A percentile compares a stretch with the other conserved stretches of the same genome.
These are phyloP conservation scores for Parnassius orleans DNA, from an alignment of 2,888 invertebrate species.

Conservation along the genomic window DNA sequence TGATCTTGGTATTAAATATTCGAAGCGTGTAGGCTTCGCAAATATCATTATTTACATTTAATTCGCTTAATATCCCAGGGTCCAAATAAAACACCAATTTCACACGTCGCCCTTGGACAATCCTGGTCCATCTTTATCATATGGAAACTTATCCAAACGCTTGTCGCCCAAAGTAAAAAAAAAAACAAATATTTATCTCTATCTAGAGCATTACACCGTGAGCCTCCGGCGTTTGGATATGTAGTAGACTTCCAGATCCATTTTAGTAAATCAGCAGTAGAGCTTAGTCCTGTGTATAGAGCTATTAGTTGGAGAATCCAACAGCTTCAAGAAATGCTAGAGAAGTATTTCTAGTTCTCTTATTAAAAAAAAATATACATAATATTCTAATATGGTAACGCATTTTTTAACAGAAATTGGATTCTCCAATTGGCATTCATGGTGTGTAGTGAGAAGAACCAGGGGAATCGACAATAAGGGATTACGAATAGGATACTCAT, in stretches of 20 bases:
- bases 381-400: not conserved
- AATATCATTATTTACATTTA: conserved; percentile 39
- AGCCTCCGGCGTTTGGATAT: conserved; percentile 5
- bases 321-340: not conserved
- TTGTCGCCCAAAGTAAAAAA: not conserved
- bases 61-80: conserved; percentile 60
- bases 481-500: conserved; percentile 16
- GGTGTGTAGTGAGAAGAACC: conserved; percentile 38
- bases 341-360: not conserved
- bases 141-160: conserved; percentile 3
- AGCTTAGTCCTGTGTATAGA: conserved; percentile 36
- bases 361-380: not conserved
- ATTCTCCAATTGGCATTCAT: conserved; percentile 17
- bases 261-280: conserved; percentile 55
- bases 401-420: not conserved
- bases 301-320: conserved; percentile 17
- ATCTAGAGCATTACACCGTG: not conserved
- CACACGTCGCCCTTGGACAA: conserved; percentile 65
- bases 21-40: conserved; percentile 34
- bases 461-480: conserved; percentile 64
- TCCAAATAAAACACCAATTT: conserved; percentile 75
- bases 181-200: not conserved
- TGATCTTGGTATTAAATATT: conserved; percentile 17
- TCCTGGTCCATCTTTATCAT: conserved; percentile 60
- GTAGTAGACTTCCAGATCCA: conserved; percentile 4